Evolutionary conservation across 2,797 vertebrate species (phyloP).

Genomic region (Ficedula albicollis): DNA sequence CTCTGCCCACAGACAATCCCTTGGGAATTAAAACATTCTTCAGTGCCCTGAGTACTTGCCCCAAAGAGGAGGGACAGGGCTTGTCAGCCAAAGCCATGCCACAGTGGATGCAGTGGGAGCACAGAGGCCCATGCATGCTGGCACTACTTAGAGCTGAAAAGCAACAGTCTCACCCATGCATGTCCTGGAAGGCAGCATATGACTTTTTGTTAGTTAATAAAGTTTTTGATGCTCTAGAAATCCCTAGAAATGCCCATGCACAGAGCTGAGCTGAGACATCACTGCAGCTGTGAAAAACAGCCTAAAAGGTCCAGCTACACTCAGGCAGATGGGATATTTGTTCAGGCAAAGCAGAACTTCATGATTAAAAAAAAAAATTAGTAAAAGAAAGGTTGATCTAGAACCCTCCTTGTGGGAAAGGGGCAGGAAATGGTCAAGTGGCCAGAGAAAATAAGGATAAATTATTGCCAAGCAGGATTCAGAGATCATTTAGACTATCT

Average conservation of each 20-base stretch:
- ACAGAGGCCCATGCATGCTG: fast-evolving
- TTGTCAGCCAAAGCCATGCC: constrained; percentile 6
- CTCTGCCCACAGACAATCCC: background rate
- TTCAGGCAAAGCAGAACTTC: background rate
- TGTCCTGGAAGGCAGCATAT: background rate
- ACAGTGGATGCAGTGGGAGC: background rate
- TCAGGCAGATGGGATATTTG: background rate
- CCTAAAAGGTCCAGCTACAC: background rate
- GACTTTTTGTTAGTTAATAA: background rate
- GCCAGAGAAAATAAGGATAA: background rate
- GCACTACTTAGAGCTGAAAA: background rate
- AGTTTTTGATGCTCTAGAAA: background rate
- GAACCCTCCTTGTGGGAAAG: background rate
- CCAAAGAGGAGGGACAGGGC: background rate
- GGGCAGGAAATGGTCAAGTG: background rate
- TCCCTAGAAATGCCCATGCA: background rate
- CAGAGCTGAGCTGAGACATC: background rate
- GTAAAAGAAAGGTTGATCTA: background rate
- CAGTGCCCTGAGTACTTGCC: constrained; percentile 29
- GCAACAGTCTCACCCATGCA: background rate
- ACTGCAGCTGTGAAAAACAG: background rate
- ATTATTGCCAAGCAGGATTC: background rate
- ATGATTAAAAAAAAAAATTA: background rate
- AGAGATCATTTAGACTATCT: background rate
- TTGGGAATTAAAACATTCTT: constrained; percentile 46